These are phyloP conservation scores for Siderastrea siderea DNA, from an alignment of 92 coral and sea anemone species.

Conservation along the genomic window DNA sequence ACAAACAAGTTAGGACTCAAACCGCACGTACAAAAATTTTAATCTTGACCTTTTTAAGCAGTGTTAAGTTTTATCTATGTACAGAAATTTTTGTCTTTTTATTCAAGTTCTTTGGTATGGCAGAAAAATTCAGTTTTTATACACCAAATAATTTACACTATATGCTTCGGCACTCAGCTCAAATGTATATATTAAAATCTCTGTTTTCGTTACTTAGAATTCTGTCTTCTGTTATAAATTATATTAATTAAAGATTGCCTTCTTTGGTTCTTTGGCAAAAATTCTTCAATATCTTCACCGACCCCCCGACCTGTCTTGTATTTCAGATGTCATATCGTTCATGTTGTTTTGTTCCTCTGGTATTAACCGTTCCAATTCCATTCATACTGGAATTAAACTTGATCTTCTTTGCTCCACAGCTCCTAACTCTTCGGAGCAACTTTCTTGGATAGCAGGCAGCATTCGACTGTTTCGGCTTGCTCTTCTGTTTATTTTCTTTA, in stretches of 20 bases:
- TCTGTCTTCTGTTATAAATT: neutral
- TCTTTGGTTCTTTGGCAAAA: neutral
- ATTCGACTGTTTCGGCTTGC: conserved; percentile 22
- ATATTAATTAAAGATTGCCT: neutral
- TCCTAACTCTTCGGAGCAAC: conserved; percentile 54
- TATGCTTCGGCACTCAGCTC: neutral
- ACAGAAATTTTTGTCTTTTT: neutral
- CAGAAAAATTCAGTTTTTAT: neutral
- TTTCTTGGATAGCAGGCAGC: conserved; percentile 75
- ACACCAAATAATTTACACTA: neutral
- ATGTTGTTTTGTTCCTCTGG: neutral
- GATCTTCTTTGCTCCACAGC: conserved; percentile 62
- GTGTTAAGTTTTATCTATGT: neutral
- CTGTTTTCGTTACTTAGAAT: neutral
- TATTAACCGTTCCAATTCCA: too few species aligned
- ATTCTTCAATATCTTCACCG: neutral
- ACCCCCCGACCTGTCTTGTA: neutral
- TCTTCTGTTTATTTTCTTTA: conserved; percentile 33
- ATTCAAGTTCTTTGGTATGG: neutral
- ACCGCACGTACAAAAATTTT: neutral
- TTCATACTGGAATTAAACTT: conserved; percentile 65
- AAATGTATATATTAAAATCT: neutral
- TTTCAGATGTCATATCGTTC: neutral
- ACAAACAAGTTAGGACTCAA: neutral
- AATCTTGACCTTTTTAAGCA: neutral